Percentiles rank a stretch among this genome's conserved stretches.
These are phyloP conservation scores for Magallana gigas DNA, from an alignment of 1,140 invertebrate species.

Conservation along the genomic window DNA sequence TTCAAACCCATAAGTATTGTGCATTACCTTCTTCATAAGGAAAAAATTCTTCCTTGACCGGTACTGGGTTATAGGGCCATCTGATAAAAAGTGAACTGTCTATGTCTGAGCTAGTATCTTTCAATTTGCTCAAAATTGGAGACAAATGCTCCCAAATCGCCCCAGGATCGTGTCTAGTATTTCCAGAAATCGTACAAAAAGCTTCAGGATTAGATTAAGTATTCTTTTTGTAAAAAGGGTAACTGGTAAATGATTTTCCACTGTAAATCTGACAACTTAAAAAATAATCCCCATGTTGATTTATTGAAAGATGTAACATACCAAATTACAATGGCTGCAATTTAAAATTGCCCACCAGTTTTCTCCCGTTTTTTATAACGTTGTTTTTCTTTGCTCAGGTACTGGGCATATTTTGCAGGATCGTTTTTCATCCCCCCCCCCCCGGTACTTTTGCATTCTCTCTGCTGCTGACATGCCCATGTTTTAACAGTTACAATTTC, in stretches of 20 bases:
- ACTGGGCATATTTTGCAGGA: neutral
- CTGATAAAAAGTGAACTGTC: slow-evolving; percentile 61
- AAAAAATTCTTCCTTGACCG: slow-evolving; percentile 55
- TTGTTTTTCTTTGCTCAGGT: slow-evolving; percentile 41
- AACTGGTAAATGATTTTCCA: no score
- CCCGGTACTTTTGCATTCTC: slow-evolving; percentile 10
- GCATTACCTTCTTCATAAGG: neutral
- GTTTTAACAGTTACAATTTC: neutral
- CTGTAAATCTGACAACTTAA: no score
- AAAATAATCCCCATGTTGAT: no score
- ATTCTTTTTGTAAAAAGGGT: neutral
- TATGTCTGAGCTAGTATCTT: slow-evolving; percentile 49
- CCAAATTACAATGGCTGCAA: no score
- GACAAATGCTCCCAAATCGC: slow-evolving; percentile 59
- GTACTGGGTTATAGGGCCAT: slow-evolving; percentile 63
- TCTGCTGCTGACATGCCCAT: slow-evolving; percentile 37
- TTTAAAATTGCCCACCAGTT: neutral
- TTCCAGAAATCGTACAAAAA: slow-evolving; percentile 56
- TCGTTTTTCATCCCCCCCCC: neutral
- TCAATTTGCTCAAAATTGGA: slow-evolving; percentile 58
- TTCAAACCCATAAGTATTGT: slow-evolving; percentile 41
- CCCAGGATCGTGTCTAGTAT: slow-evolving; percentile 51
- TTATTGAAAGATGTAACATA: no score
- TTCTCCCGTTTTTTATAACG: slow-evolving; percentile 37
- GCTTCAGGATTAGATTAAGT: slow-evolving; percentile 12